These are phyloP conservation scores for Trichosurus vulpecula DNA, from an alignment of 2,797 vertebrate species.

Conservation along the genomic window DNA sequence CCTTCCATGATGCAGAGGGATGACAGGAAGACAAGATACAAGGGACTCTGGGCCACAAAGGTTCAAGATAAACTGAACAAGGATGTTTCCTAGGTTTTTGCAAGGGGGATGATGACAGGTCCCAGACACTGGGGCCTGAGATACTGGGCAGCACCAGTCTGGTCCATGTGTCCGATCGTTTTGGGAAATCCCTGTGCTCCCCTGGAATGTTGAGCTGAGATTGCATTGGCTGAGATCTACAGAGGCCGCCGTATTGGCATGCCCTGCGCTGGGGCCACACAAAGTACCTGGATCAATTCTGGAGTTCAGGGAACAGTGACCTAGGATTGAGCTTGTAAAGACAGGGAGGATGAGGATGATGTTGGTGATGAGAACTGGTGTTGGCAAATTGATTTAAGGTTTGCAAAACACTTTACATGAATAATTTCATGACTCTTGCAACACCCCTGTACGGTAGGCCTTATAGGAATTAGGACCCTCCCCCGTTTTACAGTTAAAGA, in stretches of 20 bases:
- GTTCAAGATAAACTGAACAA: not conserved
- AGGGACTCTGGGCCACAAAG: not conserved
- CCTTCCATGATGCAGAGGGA: not conserved
- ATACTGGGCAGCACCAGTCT: not conserved
- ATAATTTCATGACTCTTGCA: not conserved
- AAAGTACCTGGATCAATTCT: not conserved
- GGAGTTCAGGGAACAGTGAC: not conserved
- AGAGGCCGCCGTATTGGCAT: not conserved
- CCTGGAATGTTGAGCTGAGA: not conserved
- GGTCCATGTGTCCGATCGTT: not conserved
- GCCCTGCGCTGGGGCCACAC: not conserved
- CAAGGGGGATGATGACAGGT: not conserved
- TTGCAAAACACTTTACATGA: not conserved
- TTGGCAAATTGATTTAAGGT: not conserved
- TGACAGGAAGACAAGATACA: not conserved
- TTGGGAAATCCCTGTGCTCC: not conserved
- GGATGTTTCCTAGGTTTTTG: not conserved
- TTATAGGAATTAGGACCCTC: not conserved
- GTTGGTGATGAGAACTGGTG: not conserved
- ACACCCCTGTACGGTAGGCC: not conserved
- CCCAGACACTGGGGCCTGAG: not conserved
- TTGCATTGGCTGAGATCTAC: not conserved
- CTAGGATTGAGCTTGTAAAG: not conserved
- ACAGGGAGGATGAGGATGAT: not conserved
- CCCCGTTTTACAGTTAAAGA: not conserved